Evolutionary conservation across 1,140 invertebrate genomes (phyloP).

Genomic region (Cephus cinctus): DNA sequence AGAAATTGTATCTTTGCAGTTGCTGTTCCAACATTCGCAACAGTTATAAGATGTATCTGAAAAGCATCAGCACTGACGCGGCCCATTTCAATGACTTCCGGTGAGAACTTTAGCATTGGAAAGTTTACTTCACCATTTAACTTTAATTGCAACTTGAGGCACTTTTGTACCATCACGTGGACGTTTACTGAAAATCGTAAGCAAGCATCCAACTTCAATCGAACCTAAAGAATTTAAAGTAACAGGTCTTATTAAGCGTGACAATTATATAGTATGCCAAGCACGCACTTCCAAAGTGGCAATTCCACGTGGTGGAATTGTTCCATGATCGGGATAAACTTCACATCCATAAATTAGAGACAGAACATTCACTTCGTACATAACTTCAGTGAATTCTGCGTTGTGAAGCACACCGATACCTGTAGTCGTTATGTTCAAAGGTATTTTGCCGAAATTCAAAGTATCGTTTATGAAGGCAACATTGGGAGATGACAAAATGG

Average conservation of each 20-base stretch:
- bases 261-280: background rate
- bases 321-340: slow-evolving; percentile 24
- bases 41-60: slow-evolving; percentile 22
- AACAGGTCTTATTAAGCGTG: background rate
- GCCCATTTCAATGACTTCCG: slow-evolving; percentile 22
- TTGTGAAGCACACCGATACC: slow-evolving; percentile 20
- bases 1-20: slow-evolving; percentile 24
- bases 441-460: slow-evolving; percentile 20
- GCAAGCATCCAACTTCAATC: slow-evolving; percentile 19
- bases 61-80: slow-evolving; percentile 26
- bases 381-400: slow-evolving; percentile 16
- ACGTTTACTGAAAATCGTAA: slow-evolving; percentile 14
- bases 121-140: slow-evolving; percentile 28
- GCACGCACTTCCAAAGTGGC: slow-evolving; percentile 10
- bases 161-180: slow-evolving; percentile 15
- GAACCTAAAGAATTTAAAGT: background rate
- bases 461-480: slow-evolving; percentile 14
- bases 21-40: slow-evolving; percentile 28
- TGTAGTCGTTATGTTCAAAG: slow-evolving; percentile 25
- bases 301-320: slow-evolving; percentile 26
- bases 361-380: slow-evolving; percentile 18
- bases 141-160: slow-evolving; percentile 13
- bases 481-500: background rate
- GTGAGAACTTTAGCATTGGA: slow-evolving; percentile 29
- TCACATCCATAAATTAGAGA: slow-evolving; percentile 16